Percentiles rank a stretch among this genome's conserved stretches.
phyloP scores from a whole-genome alignment of 2,113 vertebrate genomes.

The Perccottus glenii region DNA sequence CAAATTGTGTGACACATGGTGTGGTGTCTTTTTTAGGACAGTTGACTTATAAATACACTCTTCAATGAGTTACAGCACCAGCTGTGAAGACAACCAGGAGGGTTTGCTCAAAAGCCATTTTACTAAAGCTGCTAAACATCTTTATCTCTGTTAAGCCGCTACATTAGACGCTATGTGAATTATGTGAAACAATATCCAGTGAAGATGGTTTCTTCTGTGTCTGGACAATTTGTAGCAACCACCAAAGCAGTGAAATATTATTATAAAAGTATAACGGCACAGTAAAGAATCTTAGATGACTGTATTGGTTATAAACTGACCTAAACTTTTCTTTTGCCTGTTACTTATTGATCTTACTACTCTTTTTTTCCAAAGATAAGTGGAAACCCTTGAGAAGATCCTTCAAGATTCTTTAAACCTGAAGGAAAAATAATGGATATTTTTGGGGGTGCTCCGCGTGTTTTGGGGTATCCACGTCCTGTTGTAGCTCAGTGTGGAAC shows the following conservation, averaged over 20 bases:
- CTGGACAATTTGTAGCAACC: not conserved
- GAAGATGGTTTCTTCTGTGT: not conserved
- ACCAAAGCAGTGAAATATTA: not conserved
- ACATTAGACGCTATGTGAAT: not conserved
- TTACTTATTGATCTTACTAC: slow-evolving; percentile 30
- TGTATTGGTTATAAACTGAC: too few species aligned
- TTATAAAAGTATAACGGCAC: too few species aligned
- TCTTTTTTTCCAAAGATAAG: slow-evolving; percentile 15
- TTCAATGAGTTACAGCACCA: slow-evolving; percentile 75
- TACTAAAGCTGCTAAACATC: slow-evolving; percentile 5
- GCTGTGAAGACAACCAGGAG: slow-evolving; percentile 53
- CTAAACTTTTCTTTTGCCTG: not conserved
- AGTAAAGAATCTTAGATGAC: too few species aligned
- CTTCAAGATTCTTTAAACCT: not conserved
- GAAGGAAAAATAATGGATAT: slow-evolving; percentile 79
- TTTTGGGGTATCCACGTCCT: slow-evolving; percentile 89
- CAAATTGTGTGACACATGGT: slow-evolving; percentile 40
- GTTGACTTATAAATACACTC: slow-evolving; percentile 74
- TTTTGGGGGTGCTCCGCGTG: slow-evolving; percentile 87
- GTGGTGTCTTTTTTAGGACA: slow-evolving; percentile 65
- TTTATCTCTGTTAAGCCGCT: slow-evolving; percentile 6
- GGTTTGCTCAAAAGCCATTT: slow-evolving; percentile 26
- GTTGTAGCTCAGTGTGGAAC: slow-evolving; percentile 81
- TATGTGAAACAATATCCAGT: not conserved
- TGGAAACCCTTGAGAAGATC: not conserved